Evolutionary conservation across 2,888 invertebrate species (phyloP), one percentile per base, ranked within the genome.

Genomic region (Drosophila koepferae): DNA sequence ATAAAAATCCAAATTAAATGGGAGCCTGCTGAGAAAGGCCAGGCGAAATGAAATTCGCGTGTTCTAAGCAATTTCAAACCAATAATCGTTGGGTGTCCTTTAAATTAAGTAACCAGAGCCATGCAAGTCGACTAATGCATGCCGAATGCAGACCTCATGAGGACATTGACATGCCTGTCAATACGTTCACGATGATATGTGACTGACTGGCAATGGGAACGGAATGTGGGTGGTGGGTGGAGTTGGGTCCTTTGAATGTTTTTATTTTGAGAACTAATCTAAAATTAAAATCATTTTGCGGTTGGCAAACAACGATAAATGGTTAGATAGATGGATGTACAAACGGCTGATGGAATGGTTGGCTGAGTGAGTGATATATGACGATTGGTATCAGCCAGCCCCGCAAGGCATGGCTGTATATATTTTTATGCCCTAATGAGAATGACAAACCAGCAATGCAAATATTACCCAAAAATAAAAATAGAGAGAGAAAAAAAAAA

Each of bases 271-370:
- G 58, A 71, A 74, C 77, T 91, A 91, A 91, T 91, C 91, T 91
- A 91, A 91, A 91, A 91, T 91, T 91, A 82, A 91, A 91, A 91
- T 91, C 92, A 82, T 90, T 85, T 82, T 63, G 78, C 70, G 67
- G 60, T 49, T 75, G 74, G 62, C 69, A 68, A 74, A 63, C 62
- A 70, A 77, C 69, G 69, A 80, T 74, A 72, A 72, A 74, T 68
- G 68, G 69, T 51, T 77, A 38, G 62, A 75, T 67, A 56, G 75
- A 72, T 63, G 63, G 56, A 56, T 58, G 41, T 40, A 46, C 56
- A 23, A 31, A 63, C 55, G 40, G 38, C 53, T 77, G 56, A 23
- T 58, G 38, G 54, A 46, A 41, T 62, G 44, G 69, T 59, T 70
- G 69, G 56, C 38, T 66, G 48, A 43, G 62, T 48, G 34, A 70